Percentiles rank a stretch among this genome's conserved stretches.
These are phyloP conservation scores for Cossypha niveicapilla DNA, from an alignment of 2,797 vertebrate genomes.

Conservation along the genomic window DNA sequence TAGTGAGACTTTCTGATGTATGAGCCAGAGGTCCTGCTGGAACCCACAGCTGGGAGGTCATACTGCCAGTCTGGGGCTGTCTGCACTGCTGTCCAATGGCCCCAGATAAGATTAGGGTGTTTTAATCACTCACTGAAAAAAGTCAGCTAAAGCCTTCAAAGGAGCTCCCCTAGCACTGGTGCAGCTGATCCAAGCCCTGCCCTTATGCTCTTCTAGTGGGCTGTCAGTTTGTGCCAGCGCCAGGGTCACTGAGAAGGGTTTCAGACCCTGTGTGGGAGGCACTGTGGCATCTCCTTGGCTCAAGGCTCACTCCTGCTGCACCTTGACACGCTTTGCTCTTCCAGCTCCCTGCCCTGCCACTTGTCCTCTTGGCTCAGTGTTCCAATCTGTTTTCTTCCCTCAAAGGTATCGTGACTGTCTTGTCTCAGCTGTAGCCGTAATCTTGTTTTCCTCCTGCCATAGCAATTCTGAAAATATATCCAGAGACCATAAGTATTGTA, in stretches of 20 bases:
- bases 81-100: background rate
- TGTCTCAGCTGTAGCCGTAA: background rate
- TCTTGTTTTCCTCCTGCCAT: background rate
- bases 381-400: background rate
- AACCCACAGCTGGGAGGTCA: background rate
- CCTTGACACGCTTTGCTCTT: rapidly evolving
- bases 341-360: background rate
- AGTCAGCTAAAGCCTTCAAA: background rate
- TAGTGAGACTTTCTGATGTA: background rate
- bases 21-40: background rate
- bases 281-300: background rate
- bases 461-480: background rate
- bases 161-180: background rate
- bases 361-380: background rate
- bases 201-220: background rate
- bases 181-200: background rate
- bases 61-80: background rate
- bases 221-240: background rate
- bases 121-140: background rate
- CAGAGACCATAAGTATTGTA: background rate
- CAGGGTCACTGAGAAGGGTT: background rate
- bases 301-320: background rate
- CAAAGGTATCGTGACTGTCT: background rate
- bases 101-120: background rate
- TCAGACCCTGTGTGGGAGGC: background rate